Percentiles rank a stretch among this genome's conserved stretches.
Conservation (phyloP, 2,797 vertebrate genomes). For the Threskiornis aethiopicus region DNA sequence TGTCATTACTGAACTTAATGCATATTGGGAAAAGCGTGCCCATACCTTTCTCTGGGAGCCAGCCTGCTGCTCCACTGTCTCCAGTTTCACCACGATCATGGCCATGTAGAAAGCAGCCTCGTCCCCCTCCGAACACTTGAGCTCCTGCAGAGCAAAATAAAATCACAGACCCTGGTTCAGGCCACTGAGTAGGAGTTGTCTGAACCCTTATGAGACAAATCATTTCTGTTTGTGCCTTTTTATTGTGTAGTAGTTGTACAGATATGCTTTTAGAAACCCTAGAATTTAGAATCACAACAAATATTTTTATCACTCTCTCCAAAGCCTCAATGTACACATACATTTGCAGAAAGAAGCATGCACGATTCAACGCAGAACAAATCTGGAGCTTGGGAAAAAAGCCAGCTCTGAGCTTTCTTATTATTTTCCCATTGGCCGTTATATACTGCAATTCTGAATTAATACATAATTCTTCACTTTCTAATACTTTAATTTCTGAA, state of each 20-base stretch:
- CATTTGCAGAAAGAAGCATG: background rate
- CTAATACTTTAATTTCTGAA: background rate
- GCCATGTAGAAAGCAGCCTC: background rate
- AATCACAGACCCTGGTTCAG: background rate
- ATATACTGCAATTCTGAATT: background rate
- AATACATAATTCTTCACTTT: background rate
- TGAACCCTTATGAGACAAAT: background rate
- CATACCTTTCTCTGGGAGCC: background rate
- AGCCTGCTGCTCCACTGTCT: background rate
- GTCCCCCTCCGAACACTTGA: background rate
- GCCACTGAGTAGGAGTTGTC: background rate
- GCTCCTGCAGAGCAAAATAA: background rate
- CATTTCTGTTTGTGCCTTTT: background rate
- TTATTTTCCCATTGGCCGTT: background rate
- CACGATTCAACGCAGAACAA: background rate
- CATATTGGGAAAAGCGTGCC: background rate
- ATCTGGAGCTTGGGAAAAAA: background rate
- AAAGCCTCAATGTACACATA: background rate
- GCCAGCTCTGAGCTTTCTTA: background rate
- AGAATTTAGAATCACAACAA: background rate
- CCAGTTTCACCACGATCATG: background rate
- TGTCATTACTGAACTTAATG: background rate
- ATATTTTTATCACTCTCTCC: background rate
- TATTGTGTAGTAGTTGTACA: background rate
- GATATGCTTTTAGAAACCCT: background rate